Percentiles rank a stretch among this genome's conserved stretches.
Conservation (phyloP, 2,113 vertebrate species). For the Cnemophilus loriae region DNA sequence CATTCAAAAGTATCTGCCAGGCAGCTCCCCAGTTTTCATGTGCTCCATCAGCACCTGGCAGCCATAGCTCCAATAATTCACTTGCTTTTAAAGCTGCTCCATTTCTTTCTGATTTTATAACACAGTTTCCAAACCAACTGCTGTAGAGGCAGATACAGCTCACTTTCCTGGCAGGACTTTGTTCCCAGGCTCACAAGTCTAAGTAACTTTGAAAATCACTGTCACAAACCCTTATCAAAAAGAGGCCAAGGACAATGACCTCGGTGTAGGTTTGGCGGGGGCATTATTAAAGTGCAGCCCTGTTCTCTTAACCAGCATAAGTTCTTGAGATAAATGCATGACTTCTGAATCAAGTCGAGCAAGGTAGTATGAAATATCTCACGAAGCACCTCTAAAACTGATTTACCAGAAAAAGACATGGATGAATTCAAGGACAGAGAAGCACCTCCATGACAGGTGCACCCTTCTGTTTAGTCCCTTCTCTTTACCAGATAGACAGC, state of each 20-base stretch:
- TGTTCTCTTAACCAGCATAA: background rate
- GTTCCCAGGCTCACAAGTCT: background rate
- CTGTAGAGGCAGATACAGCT: background rate
- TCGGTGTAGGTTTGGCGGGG: background rate
- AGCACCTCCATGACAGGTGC: background rate
- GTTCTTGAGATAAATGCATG: background rate
- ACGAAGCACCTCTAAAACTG: background rate
- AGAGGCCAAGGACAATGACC: background rate
- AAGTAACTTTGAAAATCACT: background rate
- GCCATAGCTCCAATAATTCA: background rate
- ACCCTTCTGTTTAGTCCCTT: background rate
- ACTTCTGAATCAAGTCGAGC: background rate
- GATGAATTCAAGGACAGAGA: background rate
- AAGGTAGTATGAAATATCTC: background rate
- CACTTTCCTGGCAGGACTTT: background rate
- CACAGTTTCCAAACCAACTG: background rate
- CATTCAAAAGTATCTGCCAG: background rate
- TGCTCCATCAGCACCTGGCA: background rate
- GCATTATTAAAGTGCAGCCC: fast-evolving
- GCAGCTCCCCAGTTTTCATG: background rate
- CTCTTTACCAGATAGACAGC: background rate
- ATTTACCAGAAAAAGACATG: background rate
- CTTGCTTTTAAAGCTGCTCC: background rate
- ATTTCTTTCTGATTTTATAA: background rate
- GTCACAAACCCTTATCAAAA: background rate